A percentile compares a stretch with the other conserved stretches of the same genome.
phyloP scores from a whole-genome alignment of 2,888 invertebrate species.

The Balanococcus diminutus region DNA sequence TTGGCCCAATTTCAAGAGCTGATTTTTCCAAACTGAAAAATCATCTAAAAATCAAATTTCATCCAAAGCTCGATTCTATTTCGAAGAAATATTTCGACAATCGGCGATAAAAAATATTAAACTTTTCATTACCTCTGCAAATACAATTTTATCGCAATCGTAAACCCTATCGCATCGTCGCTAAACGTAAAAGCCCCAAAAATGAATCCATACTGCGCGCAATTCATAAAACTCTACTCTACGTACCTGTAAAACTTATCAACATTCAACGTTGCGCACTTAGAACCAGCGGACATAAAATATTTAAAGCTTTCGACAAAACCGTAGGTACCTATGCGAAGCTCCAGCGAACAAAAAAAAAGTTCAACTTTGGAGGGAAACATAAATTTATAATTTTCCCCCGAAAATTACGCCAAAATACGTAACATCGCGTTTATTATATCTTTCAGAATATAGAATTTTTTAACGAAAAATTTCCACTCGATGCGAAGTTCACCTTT shows the following conservation, averaged over 20 bases:
- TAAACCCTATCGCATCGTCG: background rate
- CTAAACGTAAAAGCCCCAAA: background rate
- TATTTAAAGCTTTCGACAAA: background rate
- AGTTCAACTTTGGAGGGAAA: background rate
- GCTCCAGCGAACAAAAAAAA: background rate
- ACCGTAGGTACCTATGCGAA: background rate
- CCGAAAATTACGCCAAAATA: background rate
- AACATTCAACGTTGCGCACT: background rate
- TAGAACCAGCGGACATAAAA: background rate
- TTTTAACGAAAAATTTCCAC: background rate
- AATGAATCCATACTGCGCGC: background rate
- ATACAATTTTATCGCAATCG: background rate
- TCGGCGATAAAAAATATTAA: background rate
- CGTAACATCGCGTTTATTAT: background rate
- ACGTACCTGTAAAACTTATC: background rate
- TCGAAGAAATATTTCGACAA: background rate
- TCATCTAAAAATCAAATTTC: too few species aligned
- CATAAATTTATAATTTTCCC: background rate
- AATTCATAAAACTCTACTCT: background rate
- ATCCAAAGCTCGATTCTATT: background rate
- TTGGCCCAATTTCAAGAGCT: too few species aligned
- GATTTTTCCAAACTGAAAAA: too few species aligned
- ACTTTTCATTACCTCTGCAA: background rate
- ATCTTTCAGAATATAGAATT: background rate
- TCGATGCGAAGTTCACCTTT: background rate